phyloP scores from a whole-genome alignment of 2,888 invertebrate genomes.

The Gibbula magus region DNA sequence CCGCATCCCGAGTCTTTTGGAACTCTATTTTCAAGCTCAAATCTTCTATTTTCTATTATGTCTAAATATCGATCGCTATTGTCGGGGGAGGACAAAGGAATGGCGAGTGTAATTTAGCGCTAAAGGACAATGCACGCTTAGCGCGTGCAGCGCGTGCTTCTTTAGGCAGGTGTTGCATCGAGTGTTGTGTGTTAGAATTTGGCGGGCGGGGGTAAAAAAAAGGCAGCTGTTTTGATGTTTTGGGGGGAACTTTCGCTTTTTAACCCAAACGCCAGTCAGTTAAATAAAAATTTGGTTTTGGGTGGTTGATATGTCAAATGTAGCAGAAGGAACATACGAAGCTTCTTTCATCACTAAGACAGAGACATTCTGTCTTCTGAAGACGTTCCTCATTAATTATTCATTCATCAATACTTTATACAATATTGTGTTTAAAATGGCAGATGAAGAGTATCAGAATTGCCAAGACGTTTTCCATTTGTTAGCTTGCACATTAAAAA shows the following conservation, averaged over 20 bases:
- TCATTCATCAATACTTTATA: too few species aligned
- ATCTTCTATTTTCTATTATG: background rate
- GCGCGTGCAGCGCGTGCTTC: background rate
- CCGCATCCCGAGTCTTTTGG: background rate
- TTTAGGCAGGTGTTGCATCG: background rate
- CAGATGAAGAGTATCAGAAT: too few species aligned
- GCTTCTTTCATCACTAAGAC: too few species aligned
- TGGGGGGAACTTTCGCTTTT: background rate
- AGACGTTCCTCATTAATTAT: too few species aligned
- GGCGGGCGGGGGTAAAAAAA: background rate
- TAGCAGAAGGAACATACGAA: too few species aligned
- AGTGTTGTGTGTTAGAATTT: background rate
- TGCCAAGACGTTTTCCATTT: too few species aligned
- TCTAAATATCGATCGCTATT: background rate
- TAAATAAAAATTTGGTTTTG: too few species aligned
- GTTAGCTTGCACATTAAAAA: too few species aligned
- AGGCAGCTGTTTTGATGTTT: background rate
- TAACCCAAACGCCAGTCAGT: too few species aligned
- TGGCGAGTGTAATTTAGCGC: background rate
- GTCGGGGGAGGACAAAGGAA: constrained; percentile 2
- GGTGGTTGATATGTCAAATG: too few species aligned
- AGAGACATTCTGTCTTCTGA: too few species aligned
- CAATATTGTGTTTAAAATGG: too few species aligned
- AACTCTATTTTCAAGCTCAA: background rate
- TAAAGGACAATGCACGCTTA: background rate